phyloP scores from a whole-genome alignment of 2,113 vertebrate species.

The Odontophorus gujanensis region DNA sequence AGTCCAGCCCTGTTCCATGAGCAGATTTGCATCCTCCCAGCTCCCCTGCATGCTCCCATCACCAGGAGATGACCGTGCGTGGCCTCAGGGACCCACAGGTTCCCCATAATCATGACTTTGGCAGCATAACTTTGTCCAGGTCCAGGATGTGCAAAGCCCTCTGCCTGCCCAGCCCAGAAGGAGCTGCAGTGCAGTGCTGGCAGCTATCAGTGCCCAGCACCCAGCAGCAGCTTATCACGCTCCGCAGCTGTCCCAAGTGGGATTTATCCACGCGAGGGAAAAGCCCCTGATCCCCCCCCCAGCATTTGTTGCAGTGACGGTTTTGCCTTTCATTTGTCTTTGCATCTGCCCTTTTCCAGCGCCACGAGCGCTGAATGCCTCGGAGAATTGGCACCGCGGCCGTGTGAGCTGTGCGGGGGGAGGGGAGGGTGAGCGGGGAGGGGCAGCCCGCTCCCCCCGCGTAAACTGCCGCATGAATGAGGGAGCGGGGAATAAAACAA shows the following conservation, averaged over 20 bases:
- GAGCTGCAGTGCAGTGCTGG: too few relatives aligned
- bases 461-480: not conserved
- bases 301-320: not conserved
- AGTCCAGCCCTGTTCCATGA: not conserved
- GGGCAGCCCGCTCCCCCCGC: not conserved
- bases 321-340: slow-evolving; percentile 5
- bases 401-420: not conserved
- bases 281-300: not conserved
- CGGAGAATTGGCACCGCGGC: not conserved
- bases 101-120: not conserved
- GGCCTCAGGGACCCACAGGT: not conserved
- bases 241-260: not conserved
- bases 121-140: rapidly evolving
- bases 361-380: not conserved
- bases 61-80: not conserved
- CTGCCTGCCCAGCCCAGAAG: not conserved
- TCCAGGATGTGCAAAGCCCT: rapidly evolving
- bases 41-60: not conserved
- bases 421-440: not conserved
- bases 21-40: not conserved
- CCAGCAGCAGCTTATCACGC: not conserved
- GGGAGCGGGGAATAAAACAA: not conserved
- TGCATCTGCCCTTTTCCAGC: not conserved
- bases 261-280: not conserved
- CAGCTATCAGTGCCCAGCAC: not conserved